Evolutionary conservation across 2,888 invertebrate species (phyloP).

Genomic region (Lamproptera curius): DNA sequence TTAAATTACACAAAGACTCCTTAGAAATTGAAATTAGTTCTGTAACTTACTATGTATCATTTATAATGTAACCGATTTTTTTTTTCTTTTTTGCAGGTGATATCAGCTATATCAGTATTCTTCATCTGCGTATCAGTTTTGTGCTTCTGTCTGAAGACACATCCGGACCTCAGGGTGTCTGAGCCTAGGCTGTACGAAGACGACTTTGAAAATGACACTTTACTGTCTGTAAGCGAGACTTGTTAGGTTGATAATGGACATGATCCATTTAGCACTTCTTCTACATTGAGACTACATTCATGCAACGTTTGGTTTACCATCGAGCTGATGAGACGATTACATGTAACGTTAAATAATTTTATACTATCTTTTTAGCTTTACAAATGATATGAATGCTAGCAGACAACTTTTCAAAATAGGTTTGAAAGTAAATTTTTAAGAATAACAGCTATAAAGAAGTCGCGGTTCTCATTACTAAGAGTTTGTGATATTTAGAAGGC

Average conservation of each 20-base stretch:
- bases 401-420: too few species aligned
- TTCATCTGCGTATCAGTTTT: conserved; percentile 98
- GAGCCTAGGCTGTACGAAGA: conserved; percentile 36
- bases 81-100: conserved; percentile 79
- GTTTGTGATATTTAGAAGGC: too few species aligned
- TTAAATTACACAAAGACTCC: too few species aligned
- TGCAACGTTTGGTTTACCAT: conserved; percentile 98
- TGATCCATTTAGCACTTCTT: conserved; percentile 89
- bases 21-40: too few species aligned
- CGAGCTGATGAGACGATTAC: conserved; percentile 91
- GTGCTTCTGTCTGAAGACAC: conserved; percentile 97
- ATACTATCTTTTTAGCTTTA: too few species aligned
- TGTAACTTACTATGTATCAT: too few species aligned
- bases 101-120: conserved; percentile 95
- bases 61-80: background rate
- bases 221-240: conserved; percentile 36
- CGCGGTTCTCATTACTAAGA: too few species aligned
- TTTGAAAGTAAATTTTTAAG: too few species aligned
- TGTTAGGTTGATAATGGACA: conserved; percentile 76
- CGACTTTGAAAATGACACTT: conserved; percentile 31
- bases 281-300: conserved; percentile 93
- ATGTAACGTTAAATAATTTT: too few species aligned
- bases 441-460: too few species aligned
- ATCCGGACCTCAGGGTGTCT: conserved; percentile 88
- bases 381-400: too few species aligned